phyloP scores from a whole-genome alignment of 2,113 vertebrate species.

The Zingel zingel region DNA sequence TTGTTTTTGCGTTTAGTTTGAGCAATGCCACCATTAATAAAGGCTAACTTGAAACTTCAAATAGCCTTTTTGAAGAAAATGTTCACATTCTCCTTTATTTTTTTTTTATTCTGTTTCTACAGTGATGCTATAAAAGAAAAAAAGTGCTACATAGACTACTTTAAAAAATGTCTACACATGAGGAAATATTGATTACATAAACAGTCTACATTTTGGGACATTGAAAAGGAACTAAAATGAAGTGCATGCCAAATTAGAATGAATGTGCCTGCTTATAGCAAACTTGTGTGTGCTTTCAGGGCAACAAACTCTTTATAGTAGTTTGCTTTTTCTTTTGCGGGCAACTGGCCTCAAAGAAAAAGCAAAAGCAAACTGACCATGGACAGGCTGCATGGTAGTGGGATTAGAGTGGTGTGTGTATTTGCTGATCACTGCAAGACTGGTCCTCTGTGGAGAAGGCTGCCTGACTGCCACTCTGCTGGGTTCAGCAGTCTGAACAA shows the following conservation, averaged over 20 bases:
- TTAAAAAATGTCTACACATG: neutral
- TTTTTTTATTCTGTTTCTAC: neutral
- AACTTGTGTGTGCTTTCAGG: slow-evolving; percentile 48
- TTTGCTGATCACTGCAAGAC: slow-evolving; percentile 83
- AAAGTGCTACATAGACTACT: neutral
- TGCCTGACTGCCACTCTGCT: slow-evolving; percentile 77
- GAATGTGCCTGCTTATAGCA: slow-evolving; percentile 19
- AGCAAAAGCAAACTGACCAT: slow-evolving; percentile 51
- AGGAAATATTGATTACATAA: slow-evolving; percentile 20
- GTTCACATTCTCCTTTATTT: neutral
- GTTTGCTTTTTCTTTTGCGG: no score
- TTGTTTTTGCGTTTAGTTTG: neutral
- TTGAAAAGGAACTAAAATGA: slow-evolving; percentile 12
- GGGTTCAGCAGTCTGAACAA: slow-evolving; percentile 84
- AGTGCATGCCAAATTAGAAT: slow-evolving; percentile 1
- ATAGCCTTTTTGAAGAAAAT: neutral
- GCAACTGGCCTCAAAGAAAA: no score
- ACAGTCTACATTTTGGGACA: neutral
- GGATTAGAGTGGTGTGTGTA: slow-evolving; percentile 80
- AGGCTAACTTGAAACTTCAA: neutral
- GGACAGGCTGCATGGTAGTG: slow-evolving; percentile 54
- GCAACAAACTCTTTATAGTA: slow-evolving; percentile 46
- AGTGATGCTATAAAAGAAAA: neutral
- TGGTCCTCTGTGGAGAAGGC: slow-evolving; percentile 72
- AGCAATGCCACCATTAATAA: neutral